phyloP scores from a whole-genome alignment of 2,113 vertebrate species.

The Catharus minimus region DNA sequence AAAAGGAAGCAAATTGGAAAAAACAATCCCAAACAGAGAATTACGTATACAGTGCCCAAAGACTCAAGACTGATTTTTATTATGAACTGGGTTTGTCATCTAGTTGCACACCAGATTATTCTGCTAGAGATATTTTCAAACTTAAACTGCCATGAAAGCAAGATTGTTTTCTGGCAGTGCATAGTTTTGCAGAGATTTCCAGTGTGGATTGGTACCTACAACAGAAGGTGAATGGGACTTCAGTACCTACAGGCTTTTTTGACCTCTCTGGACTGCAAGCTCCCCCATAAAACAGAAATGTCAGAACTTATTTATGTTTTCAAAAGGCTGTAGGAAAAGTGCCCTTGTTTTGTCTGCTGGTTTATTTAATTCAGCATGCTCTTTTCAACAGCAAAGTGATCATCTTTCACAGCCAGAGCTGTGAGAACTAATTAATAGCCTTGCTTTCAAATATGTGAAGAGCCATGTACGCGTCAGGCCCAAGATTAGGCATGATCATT shows the following conservation, averaged over 20 bases:
- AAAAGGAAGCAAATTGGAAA: not conserved
- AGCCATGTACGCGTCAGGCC: not conserved
- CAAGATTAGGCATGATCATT: not conserved
- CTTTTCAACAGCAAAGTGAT: not conserved
- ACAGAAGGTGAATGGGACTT: not conserved
- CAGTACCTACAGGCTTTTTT: not conserved
- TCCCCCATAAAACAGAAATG: not conserved
- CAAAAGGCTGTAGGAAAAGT: not conserved
- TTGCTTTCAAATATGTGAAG: not conserved
- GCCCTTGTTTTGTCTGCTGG: not conserved
- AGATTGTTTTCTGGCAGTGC: not conserved
- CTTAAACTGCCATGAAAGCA: not conserved
- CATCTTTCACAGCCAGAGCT: not conserved
- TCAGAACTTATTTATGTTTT: not conserved
- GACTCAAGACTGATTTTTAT: not conserved
- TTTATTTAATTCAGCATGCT: not conserved
- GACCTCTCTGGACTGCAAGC: not conserved
- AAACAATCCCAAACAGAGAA: not conserved
- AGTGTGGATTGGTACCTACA: not conserved
- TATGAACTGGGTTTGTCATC: not conserved
- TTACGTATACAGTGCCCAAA: not conserved
- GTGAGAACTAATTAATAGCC: not conserved
- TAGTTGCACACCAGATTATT: not conserved
- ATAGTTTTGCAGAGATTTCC: not conserved
- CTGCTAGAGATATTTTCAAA: not conserved